Percentiles rank a stretch among this genome's conserved stretches.
Conservation (phyloP, 2,113 vertebrate species). For the Cariama cristata region DNA sequence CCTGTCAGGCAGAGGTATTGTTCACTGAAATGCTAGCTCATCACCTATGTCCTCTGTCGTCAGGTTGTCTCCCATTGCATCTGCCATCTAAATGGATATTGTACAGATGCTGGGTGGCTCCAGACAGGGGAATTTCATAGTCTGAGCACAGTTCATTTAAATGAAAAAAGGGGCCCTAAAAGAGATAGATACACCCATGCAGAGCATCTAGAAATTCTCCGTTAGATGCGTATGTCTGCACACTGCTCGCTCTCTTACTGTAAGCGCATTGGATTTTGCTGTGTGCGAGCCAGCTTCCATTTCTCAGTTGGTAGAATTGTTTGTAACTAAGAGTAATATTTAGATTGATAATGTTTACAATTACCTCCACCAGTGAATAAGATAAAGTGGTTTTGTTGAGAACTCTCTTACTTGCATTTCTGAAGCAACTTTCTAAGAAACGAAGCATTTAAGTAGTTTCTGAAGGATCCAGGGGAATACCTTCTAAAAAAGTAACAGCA, state of each 20-base stretch:
- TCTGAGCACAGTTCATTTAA: background rate
- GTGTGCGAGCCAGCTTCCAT: background rate
- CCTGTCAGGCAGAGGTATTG: slow-evolving; percentile 31
- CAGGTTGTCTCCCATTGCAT: background rate
- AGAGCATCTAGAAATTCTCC: background rate
- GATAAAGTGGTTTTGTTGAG: background rate
- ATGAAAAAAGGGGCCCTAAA: background rate
- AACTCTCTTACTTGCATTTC: background rate
- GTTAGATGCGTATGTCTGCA: background rate
- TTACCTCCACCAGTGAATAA: background rate
- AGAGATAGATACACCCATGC: background rate
- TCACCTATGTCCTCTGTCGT: background rate
- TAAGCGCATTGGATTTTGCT: background rate
- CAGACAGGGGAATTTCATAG: background rate
- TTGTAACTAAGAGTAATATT: background rate
- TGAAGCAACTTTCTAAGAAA: background rate
- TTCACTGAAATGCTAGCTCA: slow-evolving; percentile 29
- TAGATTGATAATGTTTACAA: background rate
- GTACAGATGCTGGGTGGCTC: background rate
- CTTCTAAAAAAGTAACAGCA: background rate
- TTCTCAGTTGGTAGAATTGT: background rate
- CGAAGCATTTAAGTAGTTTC: background rate
- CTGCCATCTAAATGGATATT: background rate
- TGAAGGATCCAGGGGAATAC: background rate
- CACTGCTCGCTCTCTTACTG: background rate